These are phyloP conservation scores for Drosophila melanosoma DNA, from an alignment of 2,888 invertebrate genomes.

Conservation along the genomic window DNA sequence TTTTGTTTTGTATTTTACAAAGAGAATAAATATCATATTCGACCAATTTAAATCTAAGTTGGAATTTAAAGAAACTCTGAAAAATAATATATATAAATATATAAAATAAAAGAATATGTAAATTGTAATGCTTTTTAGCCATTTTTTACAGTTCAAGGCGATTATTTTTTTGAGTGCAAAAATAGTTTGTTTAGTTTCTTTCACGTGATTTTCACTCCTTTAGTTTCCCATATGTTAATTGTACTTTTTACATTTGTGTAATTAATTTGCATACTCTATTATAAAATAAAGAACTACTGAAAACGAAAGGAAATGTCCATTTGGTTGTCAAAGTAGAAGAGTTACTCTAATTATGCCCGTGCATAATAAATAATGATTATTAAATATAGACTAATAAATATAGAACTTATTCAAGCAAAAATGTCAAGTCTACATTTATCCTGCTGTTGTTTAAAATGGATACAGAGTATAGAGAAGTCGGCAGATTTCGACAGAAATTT, in stretches of 20 bases:
- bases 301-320: background rate
- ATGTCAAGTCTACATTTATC: background rate
- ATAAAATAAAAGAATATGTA: background rate
- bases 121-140: background rate
- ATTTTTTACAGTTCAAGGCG: background rate
- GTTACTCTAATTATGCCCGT: background rate
- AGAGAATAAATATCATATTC: background rate
- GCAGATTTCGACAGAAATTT: no score
- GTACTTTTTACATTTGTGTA: slow-evolving; percentile 16
- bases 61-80: background rate
- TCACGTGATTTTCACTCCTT: background rate
- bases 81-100: no score
- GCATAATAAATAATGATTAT: background rate
- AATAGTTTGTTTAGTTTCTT: background rate
- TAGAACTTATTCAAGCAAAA: background rate
- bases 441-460: background rate
- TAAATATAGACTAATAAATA: background rate
- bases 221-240: background rate
- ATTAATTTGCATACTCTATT: slow-evolving; percentile 15
- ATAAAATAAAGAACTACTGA: background rate
- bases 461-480: background rate
- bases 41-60: background rate
- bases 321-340: background rate
- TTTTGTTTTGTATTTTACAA: background rate
- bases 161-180: background rate